phyloP scores from a whole-genome alignment of 2,888 invertebrate species.

The Trileptium ribeirensis region DNA sequence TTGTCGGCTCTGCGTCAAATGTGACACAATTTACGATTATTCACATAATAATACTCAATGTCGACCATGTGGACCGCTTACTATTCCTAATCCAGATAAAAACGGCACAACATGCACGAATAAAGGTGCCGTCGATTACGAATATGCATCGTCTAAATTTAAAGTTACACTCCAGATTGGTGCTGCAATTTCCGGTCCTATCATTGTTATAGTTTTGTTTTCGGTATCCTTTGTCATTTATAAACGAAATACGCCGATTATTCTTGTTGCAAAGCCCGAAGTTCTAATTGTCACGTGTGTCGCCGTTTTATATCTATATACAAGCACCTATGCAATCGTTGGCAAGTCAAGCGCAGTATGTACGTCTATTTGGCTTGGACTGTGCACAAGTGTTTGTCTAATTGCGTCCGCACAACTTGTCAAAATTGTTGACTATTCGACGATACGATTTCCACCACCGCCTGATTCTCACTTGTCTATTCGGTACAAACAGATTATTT shows the following conservation, averaged over 20 bases:
- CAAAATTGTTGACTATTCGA: background rate
- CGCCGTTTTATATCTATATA: background rate
- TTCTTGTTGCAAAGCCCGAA: background rate
- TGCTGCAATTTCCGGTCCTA: background rate
- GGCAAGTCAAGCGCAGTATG: background rate
- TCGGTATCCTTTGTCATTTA: background rate
- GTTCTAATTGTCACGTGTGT: background rate
- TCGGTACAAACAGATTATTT: too few species aligned
- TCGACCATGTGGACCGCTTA: too few species aligned
- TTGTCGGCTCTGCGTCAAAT: too few species aligned
- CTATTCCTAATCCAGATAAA: too few species aligned
- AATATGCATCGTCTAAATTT: too few species aligned
- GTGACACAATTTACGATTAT: too few species aligned
- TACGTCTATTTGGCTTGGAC: background rate
- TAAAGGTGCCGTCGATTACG: too few species aligned
- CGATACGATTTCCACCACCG: background rate
- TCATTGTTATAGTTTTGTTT: background rate
- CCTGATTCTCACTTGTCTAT: too few species aligned
- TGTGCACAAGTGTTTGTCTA: background rate
- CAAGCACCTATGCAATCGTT: background rate
- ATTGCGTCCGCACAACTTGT: background rate
- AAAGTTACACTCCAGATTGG: background rate
- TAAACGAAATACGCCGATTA: background rate
- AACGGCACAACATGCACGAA: too few species aligned
- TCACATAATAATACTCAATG: too few species aligned